phyloP scores from a whole-genome alignment of 2,113 vertebrate species.

The Anser cygnoides region DNA sequence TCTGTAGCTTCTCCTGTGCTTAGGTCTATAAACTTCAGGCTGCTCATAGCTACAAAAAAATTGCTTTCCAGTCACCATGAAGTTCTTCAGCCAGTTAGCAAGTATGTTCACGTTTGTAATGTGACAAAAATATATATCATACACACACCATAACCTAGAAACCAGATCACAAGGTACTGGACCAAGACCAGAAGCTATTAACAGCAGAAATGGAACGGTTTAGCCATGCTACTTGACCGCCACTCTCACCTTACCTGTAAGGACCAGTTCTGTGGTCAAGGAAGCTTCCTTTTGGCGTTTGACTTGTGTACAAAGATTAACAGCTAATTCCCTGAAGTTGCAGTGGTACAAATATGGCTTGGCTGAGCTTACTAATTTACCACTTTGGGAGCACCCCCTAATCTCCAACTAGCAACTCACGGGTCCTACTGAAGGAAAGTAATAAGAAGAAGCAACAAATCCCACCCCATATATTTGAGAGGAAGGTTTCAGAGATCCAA shows the following conservation, averaged over 20 bases:
- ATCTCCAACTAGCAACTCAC: not conserved
- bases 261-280: not conserved
- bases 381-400: not conserved
- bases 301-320: not conserved
- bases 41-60: not conserved
- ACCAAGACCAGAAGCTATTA: conserved; percentile 49
- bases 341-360: not conserved
- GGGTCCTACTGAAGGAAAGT: not conserved
- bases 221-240: not conserved
- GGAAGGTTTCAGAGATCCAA: not conserved
- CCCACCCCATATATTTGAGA: not conserved
- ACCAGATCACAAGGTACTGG: conserved; percentile 32
- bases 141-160: conserved; percentile 18
- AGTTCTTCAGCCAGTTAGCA: not conserved
- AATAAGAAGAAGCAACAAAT: not conserved
- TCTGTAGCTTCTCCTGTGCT: not conserved
- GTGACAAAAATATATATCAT: conserved; percentile 56
- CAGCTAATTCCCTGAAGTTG: not conserved
- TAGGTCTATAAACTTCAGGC: conserved; percentile 15
- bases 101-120: conserved; percentile 14
- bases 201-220: conserved; percentile 42
- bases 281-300: not conserved
- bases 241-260: not conserved
- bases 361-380: not conserved
- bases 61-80: conserved; percentile 12